Base-by-base conservation (phyloP, 2,888 invertebrate species). In the Meiosimyza platycephala region DNA sequence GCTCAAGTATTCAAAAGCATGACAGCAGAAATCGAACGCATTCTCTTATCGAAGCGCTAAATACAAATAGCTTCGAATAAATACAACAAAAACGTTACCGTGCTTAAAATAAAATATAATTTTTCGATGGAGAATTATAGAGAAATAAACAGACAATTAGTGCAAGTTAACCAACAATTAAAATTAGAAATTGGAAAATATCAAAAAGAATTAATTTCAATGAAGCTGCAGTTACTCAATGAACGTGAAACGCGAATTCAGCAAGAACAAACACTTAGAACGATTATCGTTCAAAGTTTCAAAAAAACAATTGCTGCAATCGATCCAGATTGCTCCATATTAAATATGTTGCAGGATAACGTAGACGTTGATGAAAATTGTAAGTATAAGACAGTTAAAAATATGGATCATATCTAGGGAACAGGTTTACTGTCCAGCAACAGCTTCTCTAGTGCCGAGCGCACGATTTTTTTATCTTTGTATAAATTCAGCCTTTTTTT, bases 61-160 rank as follows among this genome's bases (percentile, higher is more conserved):
- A 28, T 28, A 28, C 28, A 28, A 28, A 28, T 3, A 28, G 28
- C 28, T 28, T 28, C 28, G 3, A 28, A 28, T 4, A 28, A 28
- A 28, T 4, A 22, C 3, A 22, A 22, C 22, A n/a, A n/a, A 22
- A 22, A 22, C 22, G 22, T 22, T 22, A 22, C 3, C 4, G 3
- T 28, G 28, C 28, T 0, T 4, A 28, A 28, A 28, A 28, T 28
- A 40, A 40, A 40, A 40, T 40, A 1, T 40, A 9, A 9, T 1
- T 72, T 52, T 28, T n/a, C 22, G 51, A 81, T 82, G 80, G 80
- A 77, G 3, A 55, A 76, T 12, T 80, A 80, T 48, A 78, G 76
- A 51, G 18, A 70, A 7, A 47, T 80, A 12, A 81, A 81, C 59
- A 78, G 73, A n/a, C 78, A 79, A 18, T 71, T 81, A 48, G 72